Evolutionary conservation across 1,140 invertebrate genomes (phyloP).

Genomic region (Maconellicoccus hirsutus): DNA sequence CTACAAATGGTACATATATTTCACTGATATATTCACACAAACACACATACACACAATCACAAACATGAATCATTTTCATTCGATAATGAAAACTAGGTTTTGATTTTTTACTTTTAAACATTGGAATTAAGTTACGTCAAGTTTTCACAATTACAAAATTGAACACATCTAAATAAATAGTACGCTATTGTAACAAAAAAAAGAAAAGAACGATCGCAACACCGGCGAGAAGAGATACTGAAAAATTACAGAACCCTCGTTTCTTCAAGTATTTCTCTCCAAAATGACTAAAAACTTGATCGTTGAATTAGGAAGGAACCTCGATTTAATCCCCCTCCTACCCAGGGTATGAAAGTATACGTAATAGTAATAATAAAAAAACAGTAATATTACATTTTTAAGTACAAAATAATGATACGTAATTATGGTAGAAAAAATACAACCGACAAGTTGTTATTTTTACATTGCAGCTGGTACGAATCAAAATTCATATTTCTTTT

Average conservation of each 20-base stretch:
- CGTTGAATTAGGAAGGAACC: neutral
- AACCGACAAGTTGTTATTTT: no score
- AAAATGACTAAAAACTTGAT: neutral
- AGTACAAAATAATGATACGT: no score
- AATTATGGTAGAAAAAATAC: no score
- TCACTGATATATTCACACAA: neutral
- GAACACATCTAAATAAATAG: neutral
- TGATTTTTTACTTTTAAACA: neutral
- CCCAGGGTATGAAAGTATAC: no score
- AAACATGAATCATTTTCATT: neutral
- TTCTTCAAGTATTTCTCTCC: neutral
- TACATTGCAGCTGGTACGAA: no score
- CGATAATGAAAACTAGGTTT: neutral
- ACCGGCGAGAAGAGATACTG: neutral
- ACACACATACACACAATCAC: neutral
- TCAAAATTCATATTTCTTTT: no score
- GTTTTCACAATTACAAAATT: no score
- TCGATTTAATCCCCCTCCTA: neutral
- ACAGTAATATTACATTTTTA: no score
- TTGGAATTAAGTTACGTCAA: neutral
- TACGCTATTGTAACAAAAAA: neutral
- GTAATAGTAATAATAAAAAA: no score
- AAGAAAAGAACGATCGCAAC: neutral
- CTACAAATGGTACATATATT: constrained; percentile 20
- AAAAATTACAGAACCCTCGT: neutral